Base-by-base conservation (phyloP, 2,888 invertebrate species). In the Branchellion lobata region DNA sequence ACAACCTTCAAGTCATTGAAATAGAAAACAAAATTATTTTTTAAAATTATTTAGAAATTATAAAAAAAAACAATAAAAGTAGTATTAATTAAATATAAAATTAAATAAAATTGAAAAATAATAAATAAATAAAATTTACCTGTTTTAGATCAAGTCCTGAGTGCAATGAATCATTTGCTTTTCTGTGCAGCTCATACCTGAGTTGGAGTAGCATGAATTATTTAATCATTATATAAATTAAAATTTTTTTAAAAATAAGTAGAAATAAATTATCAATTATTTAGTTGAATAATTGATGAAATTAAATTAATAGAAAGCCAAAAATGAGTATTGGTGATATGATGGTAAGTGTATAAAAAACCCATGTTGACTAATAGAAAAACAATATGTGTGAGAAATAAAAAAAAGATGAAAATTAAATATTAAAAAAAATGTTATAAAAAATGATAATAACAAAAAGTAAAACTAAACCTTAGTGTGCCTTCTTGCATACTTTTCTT, bases 401-500 rank as follows among this genome's bases (percentile, higher is more conserved):
- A 47, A 8, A 14, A 47, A 47, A 18, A 47, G n/a, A n/a, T n/a
- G n/a, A n/a, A n/a, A n/a, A n/a, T n/a, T n/a, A n/a, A n/a, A n/a
- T n/a, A n/a, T n/a, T n/a, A n/a, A n/a, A n/a, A 47, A 8, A 14
- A 47, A 18, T 47, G 94, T 90, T 83, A 94, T 89, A 8, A 47
- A 47, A 47, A 47, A 18, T 47, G 47, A 8, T 14, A 47, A 47
- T 14, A 47, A 47, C 18, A 47, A 47, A 18, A 14, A 18, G 18
- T 47, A 47, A 18, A 47, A 47, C 18, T 14, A 8, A 47, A 57
- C 61, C 81, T 51, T 47, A 81, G 33, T 8, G 95, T 95, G 2
- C 95, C 95, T 78, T 92, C 92, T 74, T 92, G 92, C 87, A 95
- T 94, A 86, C 95, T 95, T 87, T 93, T 94, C 87, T 93, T 94